Percentiles rank a stretch among this genome's conserved stretches.
These are phyloP conservation scores for Leiothrix lutea DNA, from an alignment of 2,113 vertebrate genomes.

Conservation along the genomic window DNA sequence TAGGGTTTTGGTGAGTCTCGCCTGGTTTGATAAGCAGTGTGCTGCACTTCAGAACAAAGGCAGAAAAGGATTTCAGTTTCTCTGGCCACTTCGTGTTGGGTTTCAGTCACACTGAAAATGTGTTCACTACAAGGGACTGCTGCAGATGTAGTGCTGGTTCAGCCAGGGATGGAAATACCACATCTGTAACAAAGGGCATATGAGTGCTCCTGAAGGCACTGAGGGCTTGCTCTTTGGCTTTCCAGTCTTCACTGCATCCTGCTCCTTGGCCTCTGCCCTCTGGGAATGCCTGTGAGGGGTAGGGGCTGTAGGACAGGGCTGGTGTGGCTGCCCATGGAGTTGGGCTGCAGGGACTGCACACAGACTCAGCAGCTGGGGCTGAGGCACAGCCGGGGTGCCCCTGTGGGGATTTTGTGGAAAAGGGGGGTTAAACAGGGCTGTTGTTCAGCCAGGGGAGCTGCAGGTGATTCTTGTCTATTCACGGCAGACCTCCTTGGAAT, in stretches of 20 bases:
- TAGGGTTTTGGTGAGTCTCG: not conserved
- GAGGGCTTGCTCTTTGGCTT: not conserved
- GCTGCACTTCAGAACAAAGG: not conserved
- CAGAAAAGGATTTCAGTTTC: not conserved
- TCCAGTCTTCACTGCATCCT: not conserved
- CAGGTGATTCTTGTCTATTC: not conserved
- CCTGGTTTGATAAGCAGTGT: not conserved
- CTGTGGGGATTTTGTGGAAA: not conserved
- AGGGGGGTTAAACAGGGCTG: not conserved
- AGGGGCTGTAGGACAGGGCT: not conserved
- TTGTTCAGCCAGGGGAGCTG: not conserved
- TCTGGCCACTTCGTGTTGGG: not conserved
- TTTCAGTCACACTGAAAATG: not conserved
- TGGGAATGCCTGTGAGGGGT: fast-evolving
- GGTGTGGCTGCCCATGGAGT: not conserved
- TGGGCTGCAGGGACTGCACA: not conserved
- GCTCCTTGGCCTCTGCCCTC: not conserved
- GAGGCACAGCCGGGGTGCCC: not conserved
- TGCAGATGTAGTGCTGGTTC: not conserved
- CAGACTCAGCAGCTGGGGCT: not conserved
- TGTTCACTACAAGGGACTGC: not conserved
- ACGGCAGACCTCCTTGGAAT: not conserved
- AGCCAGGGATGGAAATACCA: not conserved
- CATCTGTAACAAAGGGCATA: not conserved
- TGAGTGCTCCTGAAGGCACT: not conserved